Percentiles rank a stretch among this genome's conserved stretches.
These are phyloP conservation scores for Nomada fucata DNA, from an alignment of 2,888 invertebrate genomes.

Conservation along the genomic window DNA sequence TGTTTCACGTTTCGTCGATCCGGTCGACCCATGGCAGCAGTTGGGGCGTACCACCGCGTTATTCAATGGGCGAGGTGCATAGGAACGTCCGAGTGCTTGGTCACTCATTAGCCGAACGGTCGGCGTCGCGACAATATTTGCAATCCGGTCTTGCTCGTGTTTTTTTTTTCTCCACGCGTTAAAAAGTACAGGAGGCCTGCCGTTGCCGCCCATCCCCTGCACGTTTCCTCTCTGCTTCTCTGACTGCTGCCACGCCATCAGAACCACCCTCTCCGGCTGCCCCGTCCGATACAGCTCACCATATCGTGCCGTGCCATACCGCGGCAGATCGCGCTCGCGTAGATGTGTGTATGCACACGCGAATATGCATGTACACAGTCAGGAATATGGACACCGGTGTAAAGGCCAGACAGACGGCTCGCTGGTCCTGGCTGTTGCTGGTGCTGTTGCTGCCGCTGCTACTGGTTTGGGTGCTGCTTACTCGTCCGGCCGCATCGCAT, in stretches of 20 bases:
- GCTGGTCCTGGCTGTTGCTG: slow-evolving; percentile 23
- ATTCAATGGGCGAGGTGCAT: slow-evolving; percentile 37
- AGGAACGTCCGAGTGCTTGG: slow-evolving; percentile 12
- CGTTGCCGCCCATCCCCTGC: slow-evolving; percentile 1
- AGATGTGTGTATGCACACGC: not conserved
- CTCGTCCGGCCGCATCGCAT: slow-evolving; percentile 59
- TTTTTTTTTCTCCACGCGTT: slow-evolving; percentile 35
- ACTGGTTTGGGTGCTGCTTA: slow-evolving; percentile 31
- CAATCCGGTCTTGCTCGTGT: slow-evolving; percentile 39
- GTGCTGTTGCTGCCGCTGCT: slow-evolving; percentile 30
- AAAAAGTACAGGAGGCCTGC: slow-evolving; percentile 10
- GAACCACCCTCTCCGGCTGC: slow-evolving; percentile 33
- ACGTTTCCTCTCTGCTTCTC: not conserved
- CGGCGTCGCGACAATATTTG: slow-evolving; percentile 44
- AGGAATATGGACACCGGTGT: not conserved
- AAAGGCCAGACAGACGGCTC: slow-evolving; percentile 44
- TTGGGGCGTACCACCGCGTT: slow-evolving; percentile 30
- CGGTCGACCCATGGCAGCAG: not conserved
- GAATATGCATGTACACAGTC: not conserved
- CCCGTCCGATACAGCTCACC: slow-evolving; percentile 24
- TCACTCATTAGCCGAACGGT: slow-evolving; percentile 49
- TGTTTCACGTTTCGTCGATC: slow-evolving; percentile 21
- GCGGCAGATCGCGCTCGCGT: not conserved
- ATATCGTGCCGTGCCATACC: not conserved
- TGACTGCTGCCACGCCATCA: not conserved